Evolutionary conservation across 2,888 invertebrate genomes (phyloP).

Genomic region (Oscheius sp.): DNA sequence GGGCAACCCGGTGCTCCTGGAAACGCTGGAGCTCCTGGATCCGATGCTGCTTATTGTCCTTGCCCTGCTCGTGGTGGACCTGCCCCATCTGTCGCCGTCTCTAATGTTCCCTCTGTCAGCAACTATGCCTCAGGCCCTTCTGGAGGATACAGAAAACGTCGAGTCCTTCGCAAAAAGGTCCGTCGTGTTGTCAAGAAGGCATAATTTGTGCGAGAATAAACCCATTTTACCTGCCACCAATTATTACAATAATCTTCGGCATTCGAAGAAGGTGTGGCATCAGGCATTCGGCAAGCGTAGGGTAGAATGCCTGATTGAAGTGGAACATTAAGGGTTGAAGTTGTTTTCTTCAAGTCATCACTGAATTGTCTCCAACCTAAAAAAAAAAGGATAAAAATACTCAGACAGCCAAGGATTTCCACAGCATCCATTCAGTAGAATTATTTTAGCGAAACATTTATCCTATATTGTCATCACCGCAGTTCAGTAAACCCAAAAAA

Average conservation of each 20-base stretch:
- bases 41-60: neutral
- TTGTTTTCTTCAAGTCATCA: neutral
- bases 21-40: neutral
- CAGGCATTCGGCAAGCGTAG: constrained; percentile 20
- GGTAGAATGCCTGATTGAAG: constrained; percentile 27
- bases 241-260: constrained; percentile 20
- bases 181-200: constrained; percentile 20
- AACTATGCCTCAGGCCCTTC: too few relatives aligned
- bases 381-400: constrained; percentile 11
- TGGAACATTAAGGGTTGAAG: constrained; percentile 12
- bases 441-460: constrained; percentile 24
- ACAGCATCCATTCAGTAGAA: constrained; percentile 20
- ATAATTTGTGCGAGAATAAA: neutral
- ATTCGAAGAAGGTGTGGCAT: neutral
- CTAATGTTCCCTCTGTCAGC: neutral
- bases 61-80: neutral
- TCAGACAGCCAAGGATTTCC: constrained; percentile 34
- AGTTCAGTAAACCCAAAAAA: neutral
- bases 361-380: constrained; percentile 29
- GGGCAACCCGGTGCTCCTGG: constrained; percentile 15
- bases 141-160: constrained; percentile 7
- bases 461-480: constrained; percentile 24
- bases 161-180: constrained; percentile 10
- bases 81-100: neutral
- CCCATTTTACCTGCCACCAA: constrained; percentile 31